Conservation (phyloP, 2,113 vertebrate species). For the Megaceryle torquata region DNA sequence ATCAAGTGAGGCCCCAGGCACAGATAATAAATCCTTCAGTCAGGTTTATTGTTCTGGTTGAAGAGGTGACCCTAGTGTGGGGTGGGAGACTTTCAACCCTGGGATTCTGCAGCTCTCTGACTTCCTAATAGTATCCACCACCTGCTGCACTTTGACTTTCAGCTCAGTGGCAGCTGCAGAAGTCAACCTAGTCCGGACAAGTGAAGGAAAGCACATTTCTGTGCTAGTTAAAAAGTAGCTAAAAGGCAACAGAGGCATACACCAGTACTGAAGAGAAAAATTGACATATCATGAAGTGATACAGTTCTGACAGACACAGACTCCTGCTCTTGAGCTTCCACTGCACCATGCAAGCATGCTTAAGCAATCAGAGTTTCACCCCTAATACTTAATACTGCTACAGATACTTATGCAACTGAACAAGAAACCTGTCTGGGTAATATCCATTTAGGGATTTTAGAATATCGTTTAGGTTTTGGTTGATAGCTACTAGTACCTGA, state of each 20-base stretch:
- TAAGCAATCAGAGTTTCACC: background rate
- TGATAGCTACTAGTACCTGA: background rate
- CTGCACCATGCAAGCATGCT: background rate
- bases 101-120: background rate
- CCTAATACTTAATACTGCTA: background rate
- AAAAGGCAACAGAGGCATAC: background rate
- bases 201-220: background rate
- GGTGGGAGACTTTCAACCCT: background rate
- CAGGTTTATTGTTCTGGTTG: background rate
- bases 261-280: background rate
- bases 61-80: background rate
- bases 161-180: background rate
- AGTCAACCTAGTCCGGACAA: background rate
- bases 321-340: background rate
- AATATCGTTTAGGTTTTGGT: background rate
- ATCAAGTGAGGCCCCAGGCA: background rate
- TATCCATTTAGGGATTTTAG: background rate
- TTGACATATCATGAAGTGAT: background rate
- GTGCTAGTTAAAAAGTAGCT: background rate
- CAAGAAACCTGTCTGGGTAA: background rate
- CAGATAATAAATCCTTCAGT: background rate
- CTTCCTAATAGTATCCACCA: background rate
- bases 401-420: background rate
- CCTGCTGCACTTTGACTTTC: background rate
- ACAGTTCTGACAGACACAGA: background rate